These are phyloP conservation scores for Eutrigla gurnardus DNA, from an alignment of 2,797 vertebrate species.

Conservation along the genomic window DNA sequence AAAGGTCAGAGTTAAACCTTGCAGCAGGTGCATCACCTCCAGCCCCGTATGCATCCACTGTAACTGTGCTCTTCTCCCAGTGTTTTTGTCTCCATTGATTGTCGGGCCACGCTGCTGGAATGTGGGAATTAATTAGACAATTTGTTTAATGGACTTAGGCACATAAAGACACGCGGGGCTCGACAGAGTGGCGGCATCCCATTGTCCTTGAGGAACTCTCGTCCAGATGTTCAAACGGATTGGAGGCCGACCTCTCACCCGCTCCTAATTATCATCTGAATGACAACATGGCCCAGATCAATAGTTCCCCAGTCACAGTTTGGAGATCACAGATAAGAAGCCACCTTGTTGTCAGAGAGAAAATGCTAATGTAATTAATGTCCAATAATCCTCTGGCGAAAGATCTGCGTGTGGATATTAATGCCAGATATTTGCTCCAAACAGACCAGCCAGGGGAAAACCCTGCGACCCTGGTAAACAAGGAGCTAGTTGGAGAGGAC, in stretches of 20 bases:
- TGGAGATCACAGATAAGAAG: constrained; percentile 93
- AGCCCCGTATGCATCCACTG: constrained; percentile 21
- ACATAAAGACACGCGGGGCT: constrained; percentile 66
- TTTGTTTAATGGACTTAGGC: constrained; percentile 81
- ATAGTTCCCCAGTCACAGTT: constrained; percentile 93
- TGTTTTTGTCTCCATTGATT: constrained; percentile 67
- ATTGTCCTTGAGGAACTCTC: constrained; percentile 88
- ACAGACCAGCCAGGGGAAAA: constrained; percentile 30
- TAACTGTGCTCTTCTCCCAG: constrained; percentile 30
- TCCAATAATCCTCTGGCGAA: constrained; percentile 76
- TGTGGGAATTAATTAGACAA: constrained; percentile 84
- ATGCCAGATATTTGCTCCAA: constrained; percentile 72
- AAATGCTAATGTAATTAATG: constrained; percentile 86
- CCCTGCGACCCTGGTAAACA: constrained; percentile 20
- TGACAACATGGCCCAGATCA: constrained; percentile 96
- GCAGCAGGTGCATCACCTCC: constrained; percentile 47
- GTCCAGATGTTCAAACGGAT: constrained; percentile 87
- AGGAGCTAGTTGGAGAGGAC: constrained; percentile 14
- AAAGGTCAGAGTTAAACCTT: constrained; percentile 27
- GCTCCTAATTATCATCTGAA: constrained; percentile 96
- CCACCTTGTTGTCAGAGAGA: constrained; percentile 85
- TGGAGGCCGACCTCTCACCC: constrained; percentile 91
- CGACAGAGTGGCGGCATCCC: constrained; percentile 70
- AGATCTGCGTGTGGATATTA: constrained; percentile 69
- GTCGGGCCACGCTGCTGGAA: constrained; percentile 65